Base-by-base conservation (phyloP, 2,888 invertebrate species). In the Lepidochrysops patricia region DNA sequence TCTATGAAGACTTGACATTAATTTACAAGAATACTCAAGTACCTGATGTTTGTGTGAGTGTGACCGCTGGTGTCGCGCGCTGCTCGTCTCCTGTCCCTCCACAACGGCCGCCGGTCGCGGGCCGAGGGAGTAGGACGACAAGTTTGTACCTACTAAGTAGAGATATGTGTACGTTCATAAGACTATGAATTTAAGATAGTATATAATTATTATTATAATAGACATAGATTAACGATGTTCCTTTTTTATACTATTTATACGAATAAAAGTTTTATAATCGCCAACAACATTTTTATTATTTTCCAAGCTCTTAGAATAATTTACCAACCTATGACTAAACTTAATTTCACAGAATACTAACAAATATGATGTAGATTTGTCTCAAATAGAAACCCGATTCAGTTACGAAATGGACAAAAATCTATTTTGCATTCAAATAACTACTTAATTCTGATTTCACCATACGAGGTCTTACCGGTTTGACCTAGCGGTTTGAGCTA, bases 71-170 rank as follows among this genome's bases (percentile, higher is more conserved):
- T 68, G 69, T 64, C 69, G 70, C 69, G 71, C 70, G 70, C 70
- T 72, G 70, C 73, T 69, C 65, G 66, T 66, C 69, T 67, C 64
- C 71, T 67, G 67, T 66, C 63, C 64, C 54, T 54, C 32, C 12
- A 67, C 67, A 66, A 65, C 60, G 65, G 66, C 64, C 63, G 61
- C 60, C 62, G 61, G 65, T 67, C 66, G 59, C 61, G 69, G 64
- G 75, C 70, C 70, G 72, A 78, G 80, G 78, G 78, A 76, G 74
- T 72, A 77, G 82, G 77, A 77, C 72, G 77, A 79, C 72, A 74
- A 76, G 69, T 77, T 76, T 81, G 88, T 89, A 88, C 84, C 88
- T 89, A 89, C 88, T 84, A 84, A 83, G 88, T 89, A 88, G 88
- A 84, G 79, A 76, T 76, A 74, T 69, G 67, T 67, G 68, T 70